phyloP scores from a whole-genome alignment of 2,888 invertebrate species.

The Drosophila quinaria region DNA sequence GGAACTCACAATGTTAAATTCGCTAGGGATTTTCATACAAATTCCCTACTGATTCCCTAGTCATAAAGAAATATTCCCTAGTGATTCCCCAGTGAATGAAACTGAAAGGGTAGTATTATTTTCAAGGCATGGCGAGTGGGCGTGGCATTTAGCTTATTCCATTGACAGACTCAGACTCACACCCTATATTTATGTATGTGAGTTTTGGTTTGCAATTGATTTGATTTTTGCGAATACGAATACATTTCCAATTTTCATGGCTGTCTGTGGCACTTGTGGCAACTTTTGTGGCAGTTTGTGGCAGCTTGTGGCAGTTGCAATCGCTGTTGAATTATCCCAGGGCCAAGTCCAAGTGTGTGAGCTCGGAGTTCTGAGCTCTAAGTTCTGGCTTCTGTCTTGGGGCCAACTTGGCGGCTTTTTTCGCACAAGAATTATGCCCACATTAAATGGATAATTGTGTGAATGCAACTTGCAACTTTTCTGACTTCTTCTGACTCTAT shows the following conservation, averaged over 20 bases:
- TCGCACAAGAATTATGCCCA: constrained; percentile 71
- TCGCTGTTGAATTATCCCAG: constrained; percentile 28
- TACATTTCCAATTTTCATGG: constrained; percentile 30
- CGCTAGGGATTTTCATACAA: too few species aligned
- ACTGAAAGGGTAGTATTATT: background rate
- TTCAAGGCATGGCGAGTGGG: constrained; percentile 12
- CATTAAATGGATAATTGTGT: constrained; percentile 67
- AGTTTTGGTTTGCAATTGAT: constrained; percentile 35
- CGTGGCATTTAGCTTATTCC: constrained; percentile 18
- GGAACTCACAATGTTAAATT: too few species aligned
- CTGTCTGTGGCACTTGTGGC: background rate
- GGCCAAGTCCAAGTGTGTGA: constrained; percentile 62
- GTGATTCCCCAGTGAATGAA: too few species aligned
- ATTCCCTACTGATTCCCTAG: too few species aligned
- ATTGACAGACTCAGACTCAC: constrained; percentile 26
- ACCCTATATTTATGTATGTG: constrained; percentile 40
- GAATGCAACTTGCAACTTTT: constrained; percentile 37
- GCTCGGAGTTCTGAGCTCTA: constrained; percentile 23
- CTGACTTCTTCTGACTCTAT: background rate
- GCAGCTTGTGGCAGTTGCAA: constrained; percentile 3
- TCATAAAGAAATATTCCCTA: too few species aligned
- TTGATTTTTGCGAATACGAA: constrained; percentile 24
- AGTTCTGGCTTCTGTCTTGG: background rate
- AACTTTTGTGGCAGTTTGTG: constrained; percentile 4
- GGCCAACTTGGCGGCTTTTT: constrained; percentile 28